phyloP scores from a whole-genome alignment of 2,113 vertebrate genomes.

The Cavia aperea region DNA sequence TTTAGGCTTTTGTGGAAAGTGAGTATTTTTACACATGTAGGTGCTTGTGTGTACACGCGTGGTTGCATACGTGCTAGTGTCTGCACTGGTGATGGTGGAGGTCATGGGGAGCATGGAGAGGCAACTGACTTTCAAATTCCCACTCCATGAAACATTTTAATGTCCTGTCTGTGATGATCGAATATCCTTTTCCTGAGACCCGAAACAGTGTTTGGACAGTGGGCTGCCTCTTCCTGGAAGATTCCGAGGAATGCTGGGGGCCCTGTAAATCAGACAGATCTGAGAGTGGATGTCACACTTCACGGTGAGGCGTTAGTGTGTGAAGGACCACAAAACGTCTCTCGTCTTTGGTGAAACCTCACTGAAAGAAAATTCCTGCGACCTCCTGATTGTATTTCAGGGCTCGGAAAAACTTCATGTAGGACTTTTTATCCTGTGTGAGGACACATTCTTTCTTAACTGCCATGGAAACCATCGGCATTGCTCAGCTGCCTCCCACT shows the following conservation, averaged over 20 bases:
- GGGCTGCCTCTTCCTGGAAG: not conserved
- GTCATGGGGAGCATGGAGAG: not conserved
- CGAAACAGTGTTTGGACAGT: not conserved
- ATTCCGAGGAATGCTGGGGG: not conserved
- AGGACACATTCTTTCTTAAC: constrained; percentile 42
- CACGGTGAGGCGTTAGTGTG: not conserved
- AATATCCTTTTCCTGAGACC: not conserved
- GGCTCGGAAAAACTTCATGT: constrained; percentile 12
- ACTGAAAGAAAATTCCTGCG: constrained; percentile 17
- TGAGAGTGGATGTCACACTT: not conserved
- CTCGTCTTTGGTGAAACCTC: not conserved
- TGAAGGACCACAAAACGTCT: not conserved
- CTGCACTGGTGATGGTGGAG: not conserved
- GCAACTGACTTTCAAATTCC: constrained; percentile 25
- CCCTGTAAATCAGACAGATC: not conserved
- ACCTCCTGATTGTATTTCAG: not conserved
- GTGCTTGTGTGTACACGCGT: not conserved
- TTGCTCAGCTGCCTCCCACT: not conserved
- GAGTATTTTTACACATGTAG: not conserved
- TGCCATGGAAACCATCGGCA: constrained; percentile 33
- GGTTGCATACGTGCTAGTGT: not conserved
- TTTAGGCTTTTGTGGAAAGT: constrained; percentile 5
- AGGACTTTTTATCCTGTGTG: not conserved
- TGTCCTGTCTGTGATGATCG: not conserved
- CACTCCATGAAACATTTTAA: not conserved